Evolutionary conservation across 2,888 invertebrate genomes (phyloP), one percentile per base, ranked within the genome.

Genomic region (Pomacea canaliculata): DNA sequence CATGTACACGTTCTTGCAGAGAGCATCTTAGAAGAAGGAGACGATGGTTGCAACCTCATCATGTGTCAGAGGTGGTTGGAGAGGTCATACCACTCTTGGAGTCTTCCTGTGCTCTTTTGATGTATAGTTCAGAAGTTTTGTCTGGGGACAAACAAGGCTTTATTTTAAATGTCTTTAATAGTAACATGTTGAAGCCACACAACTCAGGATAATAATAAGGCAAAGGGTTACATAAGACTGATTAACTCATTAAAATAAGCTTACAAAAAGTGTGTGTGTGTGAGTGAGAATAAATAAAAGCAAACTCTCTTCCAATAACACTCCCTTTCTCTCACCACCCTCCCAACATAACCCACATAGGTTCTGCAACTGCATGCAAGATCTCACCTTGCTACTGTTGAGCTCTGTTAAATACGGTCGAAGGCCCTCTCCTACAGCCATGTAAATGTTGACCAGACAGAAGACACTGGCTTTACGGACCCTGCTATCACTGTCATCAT

Each of bases 391-490:
- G 92, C 97, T 97, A 85, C 96, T 95, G 85, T 95, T 95, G 75
- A 99, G 93, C 68, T 94, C 93, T 66, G 93, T 93, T 78, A 98
- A 93, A 89, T 96, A 95, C 7, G 96, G 96, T 86, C 92, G 89
- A 90, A 98, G 93, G 49, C 83, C 85, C 73, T 97, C 96, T 0
- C 98, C 98, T 13, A 97, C 94, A 65, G 95, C 94, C 89, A 95
- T 94, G 87, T 98, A 96, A 85, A 98, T 94, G 70, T 97, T 96
- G 8, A 99, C 98, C 94, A 99, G 96, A 89, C 98, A 98, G 92
- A 99, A 98, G 27, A 98, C 97, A 18, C 97, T 96, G 84, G 97
- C 97, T 91, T 99, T 99, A 71, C 99, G 94, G 49, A 99, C 97
- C 82, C 96, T 94, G 75, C 97, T 97, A 91, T 97, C 96, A 76